A percentile compares a stretch with the other conserved stretches of the same genome.
phyloP scores from a whole-genome alignment of 2,797 vertebrate genomes.

The Falco biarmicus region DNA sequence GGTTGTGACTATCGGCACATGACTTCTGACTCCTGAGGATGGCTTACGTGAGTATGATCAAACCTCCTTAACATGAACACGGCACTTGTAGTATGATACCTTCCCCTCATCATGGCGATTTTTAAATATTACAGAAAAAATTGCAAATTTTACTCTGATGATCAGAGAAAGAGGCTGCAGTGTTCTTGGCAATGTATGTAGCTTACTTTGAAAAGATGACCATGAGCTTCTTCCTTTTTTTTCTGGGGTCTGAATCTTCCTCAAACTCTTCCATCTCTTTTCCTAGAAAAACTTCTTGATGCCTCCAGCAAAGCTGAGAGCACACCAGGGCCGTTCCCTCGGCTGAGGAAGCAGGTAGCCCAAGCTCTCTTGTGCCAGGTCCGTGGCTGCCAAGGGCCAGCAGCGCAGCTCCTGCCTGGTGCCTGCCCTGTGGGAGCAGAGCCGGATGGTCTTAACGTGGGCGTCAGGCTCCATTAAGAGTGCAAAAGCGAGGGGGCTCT shows the following conservation, averaged over 20 bases:
- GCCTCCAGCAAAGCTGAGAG: constrained; percentile 8
- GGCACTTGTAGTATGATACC: not conserved
- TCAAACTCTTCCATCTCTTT: constrained; percentile 93
- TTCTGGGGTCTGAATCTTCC: constrained; percentile 89
- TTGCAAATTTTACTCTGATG: not conserved
- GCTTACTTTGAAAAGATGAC: constrained; percentile 91
- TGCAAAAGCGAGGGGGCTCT: too few species aligned
- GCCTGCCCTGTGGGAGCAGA: too few species aligned
- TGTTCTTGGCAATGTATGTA: not conserved
- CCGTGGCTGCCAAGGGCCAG: too few species aligned
- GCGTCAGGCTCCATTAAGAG: too few species aligned
- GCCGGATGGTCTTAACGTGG: too few species aligned
- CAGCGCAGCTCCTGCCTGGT: too few species aligned
- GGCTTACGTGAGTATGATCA: not conserved
- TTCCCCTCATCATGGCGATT: not conserved
- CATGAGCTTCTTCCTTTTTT: constrained; percentile 91
- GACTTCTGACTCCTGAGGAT: not conserved
- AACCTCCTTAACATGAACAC: not conserved
- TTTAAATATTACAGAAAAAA: not conserved
- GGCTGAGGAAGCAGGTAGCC: too few species aligned
- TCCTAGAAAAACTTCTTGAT: constrained; percentile 92
- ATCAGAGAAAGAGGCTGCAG: not conserved
- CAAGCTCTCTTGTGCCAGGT: too few species aligned
- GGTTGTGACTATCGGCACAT: not conserved
- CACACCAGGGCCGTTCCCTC: too few species aligned